Conservation (phyloP, 1,140 invertebrate species). For the Paraescarpia echinospica region DNA sequence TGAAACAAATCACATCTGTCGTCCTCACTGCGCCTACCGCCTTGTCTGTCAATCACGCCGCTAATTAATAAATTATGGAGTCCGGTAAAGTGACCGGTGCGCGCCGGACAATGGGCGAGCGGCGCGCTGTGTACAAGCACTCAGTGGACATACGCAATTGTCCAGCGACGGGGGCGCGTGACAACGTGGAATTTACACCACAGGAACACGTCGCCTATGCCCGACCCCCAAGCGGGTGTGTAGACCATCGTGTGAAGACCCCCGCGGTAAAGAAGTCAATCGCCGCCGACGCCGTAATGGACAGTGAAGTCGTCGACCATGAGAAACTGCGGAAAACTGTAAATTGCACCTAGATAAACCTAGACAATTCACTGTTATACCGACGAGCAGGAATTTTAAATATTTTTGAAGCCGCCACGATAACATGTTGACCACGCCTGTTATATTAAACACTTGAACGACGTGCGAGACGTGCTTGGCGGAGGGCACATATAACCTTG, state of each 20-base stretch:
- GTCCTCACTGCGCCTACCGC: background rate
- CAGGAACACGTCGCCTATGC: background rate
- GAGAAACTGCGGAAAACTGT: background rate
- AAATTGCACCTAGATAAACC: background rate
- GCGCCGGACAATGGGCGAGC: background rate
- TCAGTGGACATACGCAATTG: background rate
- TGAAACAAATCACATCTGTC: conserved; percentile 5
- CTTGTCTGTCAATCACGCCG: background rate
- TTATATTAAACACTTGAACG: background rate
- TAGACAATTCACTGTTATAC: background rate
- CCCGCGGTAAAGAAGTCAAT: background rate
- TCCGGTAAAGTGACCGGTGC: background rate
- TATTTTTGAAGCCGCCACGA: background rate
- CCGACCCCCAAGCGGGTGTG: background rate
- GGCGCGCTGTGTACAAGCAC: background rate
- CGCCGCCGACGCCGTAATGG: background rate
- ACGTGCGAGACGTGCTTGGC: background rate
- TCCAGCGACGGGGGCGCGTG: background rate
- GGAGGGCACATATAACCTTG: background rate
- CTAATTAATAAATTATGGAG: conserved; percentile 2
- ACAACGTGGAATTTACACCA: background rate
- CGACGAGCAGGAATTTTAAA: background rate
- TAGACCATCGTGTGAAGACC: background rate
- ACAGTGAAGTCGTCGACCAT: background rate
- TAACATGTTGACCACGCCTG: background rate